Percentiles rank a stretch among this genome's conserved stretches.
These are phyloP conservation scores for Oikopleura vanhoeffeni DNA, from an alignment of 23 tunicate species.

Conservation along the genomic window DNA sequence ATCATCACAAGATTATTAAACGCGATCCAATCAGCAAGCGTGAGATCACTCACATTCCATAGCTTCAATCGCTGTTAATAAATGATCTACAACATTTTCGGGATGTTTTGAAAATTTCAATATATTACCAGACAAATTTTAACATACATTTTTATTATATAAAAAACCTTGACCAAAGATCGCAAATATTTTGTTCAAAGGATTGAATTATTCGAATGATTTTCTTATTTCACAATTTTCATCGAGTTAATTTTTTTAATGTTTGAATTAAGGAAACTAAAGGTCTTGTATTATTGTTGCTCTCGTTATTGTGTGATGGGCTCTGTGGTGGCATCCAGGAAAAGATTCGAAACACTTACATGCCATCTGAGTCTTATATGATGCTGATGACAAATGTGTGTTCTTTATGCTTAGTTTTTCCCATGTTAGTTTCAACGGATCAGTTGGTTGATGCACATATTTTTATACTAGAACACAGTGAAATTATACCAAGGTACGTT, in stretches of 20 bases:
- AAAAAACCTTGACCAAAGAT: too few relatives aligned
- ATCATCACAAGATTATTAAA: too few relatives aligned
- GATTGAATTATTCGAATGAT: too few relatives aligned
- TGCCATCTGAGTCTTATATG: slow-evolving; percentile 68
- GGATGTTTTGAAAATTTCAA: too few relatives aligned
- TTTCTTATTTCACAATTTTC: too few relatives aligned
- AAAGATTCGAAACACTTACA: slow-evolving; percentile 35
- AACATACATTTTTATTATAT: too few relatives aligned
- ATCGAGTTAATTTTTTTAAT: neutral
- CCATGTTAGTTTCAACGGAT: neutral
- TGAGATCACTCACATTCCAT: too few relatives aligned
- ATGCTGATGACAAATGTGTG: slow-evolving; percentile 59
- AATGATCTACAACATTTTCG: too few relatives aligned
- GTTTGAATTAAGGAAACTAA: neutral
- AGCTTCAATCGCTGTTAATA: too few relatives aligned
- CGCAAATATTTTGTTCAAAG: too few relatives aligned
- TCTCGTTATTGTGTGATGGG: slow-evolving; percentile 63
- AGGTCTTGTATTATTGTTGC: slow-evolving; percentile 14
- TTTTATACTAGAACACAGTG: neutral
- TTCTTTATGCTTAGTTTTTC: slow-evolving; percentile 31
- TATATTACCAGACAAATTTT: too few relatives aligned
- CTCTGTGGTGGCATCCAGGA: slow-evolving; percentile 90
- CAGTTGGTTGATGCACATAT: neutral
- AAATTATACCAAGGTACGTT: neutral
- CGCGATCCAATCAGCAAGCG: too few relatives aligned